phyloP scores from a whole-genome alignment of 2,797 vertebrate species.

The Ceyx erithaca region DNA sequence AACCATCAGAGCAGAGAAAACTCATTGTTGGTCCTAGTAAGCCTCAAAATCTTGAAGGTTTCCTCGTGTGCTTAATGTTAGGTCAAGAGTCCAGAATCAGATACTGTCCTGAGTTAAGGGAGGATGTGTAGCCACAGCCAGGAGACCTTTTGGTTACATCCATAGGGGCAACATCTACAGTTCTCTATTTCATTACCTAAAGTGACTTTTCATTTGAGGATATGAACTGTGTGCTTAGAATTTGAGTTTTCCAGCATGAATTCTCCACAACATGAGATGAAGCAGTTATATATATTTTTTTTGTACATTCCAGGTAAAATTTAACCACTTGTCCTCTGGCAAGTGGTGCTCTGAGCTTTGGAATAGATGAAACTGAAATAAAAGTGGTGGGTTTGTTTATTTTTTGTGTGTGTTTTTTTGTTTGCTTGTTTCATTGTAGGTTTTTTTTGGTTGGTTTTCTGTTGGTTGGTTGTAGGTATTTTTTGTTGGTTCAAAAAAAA shows the following conservation, averaged over 20 bases:
- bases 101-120: background rate
- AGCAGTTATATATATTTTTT: background rate
- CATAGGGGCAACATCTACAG: background rate
- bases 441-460: no score
- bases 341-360: conserved; percentile 62
- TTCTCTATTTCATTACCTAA: background rate
- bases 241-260: rapidly evolving
- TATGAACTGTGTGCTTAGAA: background rate
- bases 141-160: background rate
- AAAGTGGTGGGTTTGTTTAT: background rate
- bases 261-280: background rate
- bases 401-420: no score
- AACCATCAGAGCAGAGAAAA: background rate
- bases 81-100: background rate
- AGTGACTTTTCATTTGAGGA: background rate
- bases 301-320: background rate
- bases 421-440: no score
- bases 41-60: background rate
- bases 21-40: background rate
- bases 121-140: background rate
- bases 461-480: no score
- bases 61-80: background rate
- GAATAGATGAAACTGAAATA: background rate
- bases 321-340: background rate
- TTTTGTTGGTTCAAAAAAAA: no score